phyloP scores from a whole-genome alignment of 2,113 vertebrate genomes.

The Cyanistes caeruleus region DNA sequence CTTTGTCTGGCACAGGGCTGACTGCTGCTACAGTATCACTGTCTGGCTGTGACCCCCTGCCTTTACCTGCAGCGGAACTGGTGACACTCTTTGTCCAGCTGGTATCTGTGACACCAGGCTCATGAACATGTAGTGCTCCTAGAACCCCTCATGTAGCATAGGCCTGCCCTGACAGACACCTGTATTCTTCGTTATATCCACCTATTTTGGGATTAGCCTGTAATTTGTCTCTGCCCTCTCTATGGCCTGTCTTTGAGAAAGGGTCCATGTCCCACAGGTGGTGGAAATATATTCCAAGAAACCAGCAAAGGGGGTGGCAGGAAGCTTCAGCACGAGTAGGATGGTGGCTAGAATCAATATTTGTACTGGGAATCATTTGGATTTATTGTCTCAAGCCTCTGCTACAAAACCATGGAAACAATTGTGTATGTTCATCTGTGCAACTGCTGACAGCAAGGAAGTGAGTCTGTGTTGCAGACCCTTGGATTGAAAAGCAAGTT shows the following conservation, averaged over 20 bases:
- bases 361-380: background rate
- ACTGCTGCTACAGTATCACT: background rate
- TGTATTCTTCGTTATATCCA: background rate
- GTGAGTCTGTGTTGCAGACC: background rate
- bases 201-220: background rate
- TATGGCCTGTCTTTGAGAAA: background rate
- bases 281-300: background rate
- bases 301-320: background rate
- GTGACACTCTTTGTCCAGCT: background rate
- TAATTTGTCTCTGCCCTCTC: background rate
- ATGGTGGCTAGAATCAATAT: background rate
- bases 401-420: background rate
- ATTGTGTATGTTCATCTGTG: background rate
- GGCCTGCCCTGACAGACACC: background rate
- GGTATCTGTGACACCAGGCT: background rate
- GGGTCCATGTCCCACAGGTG: background rate
- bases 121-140: background rate
- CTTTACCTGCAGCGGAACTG: background rate
- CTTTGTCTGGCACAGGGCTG: background rate
- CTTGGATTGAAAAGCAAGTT: background rate
- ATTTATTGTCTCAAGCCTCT: background rate
- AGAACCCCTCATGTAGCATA: accelerated
- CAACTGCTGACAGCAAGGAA: background rate
- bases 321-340: background rate
- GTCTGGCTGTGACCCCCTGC: background rate